Percentiles rank a stretch among this genome's conserved stretches.
Evolutionary conservation across 2,888 invertebrate genomes (phyloP).

Genomic region (Apamea monoglypha): DNA sequence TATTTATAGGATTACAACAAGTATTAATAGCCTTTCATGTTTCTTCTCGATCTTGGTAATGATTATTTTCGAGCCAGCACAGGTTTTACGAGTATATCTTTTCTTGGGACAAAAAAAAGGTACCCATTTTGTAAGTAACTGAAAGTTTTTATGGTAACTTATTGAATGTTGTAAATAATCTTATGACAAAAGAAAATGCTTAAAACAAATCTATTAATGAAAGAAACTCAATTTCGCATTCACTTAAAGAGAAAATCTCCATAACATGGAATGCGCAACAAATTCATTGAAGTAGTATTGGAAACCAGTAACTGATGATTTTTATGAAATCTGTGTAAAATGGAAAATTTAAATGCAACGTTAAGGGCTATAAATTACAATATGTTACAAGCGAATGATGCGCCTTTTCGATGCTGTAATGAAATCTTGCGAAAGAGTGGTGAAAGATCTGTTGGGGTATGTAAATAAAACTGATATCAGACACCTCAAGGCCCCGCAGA

Average conservation of each 20-base stretch:
- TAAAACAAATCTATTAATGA: not conserved
- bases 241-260: slow-evolving; percentile 44
- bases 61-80: not conserved
- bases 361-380: slow-evolving; percentile 55
- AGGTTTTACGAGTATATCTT: not conserved
- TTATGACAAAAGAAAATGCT: not conserved
- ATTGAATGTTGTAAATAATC: not conserved
- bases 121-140: not conserved
- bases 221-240: slow-evolving; percentile 19
- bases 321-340: slow-evolving; percentile 50
- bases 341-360: slow-evolving; percentile 54
- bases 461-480: not conserved
- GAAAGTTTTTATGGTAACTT: not conserved
- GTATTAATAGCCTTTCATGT: not conserved
- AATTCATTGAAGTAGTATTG: slow-evolving; percentile 32
- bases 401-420: slow-evolving; percentile 22
- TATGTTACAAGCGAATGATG: slow-evolving; percentile 20
- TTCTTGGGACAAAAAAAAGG: not conserved
- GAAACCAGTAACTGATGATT: slow-evolving; percentile 28
- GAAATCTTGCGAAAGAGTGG: slow-evolving; percentile 35
- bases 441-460: not conserved
- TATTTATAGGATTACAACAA: not conserved
- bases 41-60: not conserved
- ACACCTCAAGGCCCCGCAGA: too few species aligned
- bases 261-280: slow-evolving; percentile 29